phyloP scores from a whole-genome alignment of 2,888 invertebrate genomes.

The Pristionchus entomophagus region DNA sequence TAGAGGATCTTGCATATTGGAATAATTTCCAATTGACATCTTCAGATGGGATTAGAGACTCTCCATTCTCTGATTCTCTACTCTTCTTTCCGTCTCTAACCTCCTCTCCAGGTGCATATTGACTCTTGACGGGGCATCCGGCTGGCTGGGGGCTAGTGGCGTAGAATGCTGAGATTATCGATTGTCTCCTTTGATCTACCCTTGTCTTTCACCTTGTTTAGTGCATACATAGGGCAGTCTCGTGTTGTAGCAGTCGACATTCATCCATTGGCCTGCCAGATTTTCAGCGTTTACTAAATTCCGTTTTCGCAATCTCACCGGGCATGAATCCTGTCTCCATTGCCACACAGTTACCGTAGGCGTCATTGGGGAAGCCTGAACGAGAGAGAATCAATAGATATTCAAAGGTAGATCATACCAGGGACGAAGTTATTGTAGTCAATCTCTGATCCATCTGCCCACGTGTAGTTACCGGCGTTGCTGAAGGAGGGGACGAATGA shows the following conservation, averaged over 20 bases:
- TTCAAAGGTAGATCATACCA: not conserved
- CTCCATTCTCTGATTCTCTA: no score
- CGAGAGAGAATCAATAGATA: not conserved
- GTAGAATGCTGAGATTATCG: constrained; percentile 26
- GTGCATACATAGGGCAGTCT: constrained; percentile 42
- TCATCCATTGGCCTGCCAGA: constrained; percentile 35
- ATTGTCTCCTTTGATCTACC: not conserved
- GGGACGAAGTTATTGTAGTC: constrained; percentile 30
- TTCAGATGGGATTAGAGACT: not conserved
- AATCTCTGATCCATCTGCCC: not conserved
- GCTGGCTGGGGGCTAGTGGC: constrained; percentile 18
- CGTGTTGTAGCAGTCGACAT: constrained; percentile 42
- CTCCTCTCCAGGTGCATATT: constrained; percentile 27
- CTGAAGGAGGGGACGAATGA: not conserved
- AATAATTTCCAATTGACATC: not conserved
- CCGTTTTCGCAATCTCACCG: not conserved
- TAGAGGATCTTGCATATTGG: no score
- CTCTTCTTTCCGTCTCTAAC: not conserved
- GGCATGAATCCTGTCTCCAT: constrained; percentile 41
- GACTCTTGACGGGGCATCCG: constrained; percentile 23
- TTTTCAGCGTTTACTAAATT: not conserved
- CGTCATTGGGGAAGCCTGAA: constrained; percentile 15
- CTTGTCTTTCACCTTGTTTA: not conserved
- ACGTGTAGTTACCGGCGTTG: constrained; percentile 10
- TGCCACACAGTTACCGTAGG: constrained; percentile 29